phyloP scores from a whole-genome alignment of 64 coral and sea anemone genomes.

The Dendronephthya gigantea region DNA sequence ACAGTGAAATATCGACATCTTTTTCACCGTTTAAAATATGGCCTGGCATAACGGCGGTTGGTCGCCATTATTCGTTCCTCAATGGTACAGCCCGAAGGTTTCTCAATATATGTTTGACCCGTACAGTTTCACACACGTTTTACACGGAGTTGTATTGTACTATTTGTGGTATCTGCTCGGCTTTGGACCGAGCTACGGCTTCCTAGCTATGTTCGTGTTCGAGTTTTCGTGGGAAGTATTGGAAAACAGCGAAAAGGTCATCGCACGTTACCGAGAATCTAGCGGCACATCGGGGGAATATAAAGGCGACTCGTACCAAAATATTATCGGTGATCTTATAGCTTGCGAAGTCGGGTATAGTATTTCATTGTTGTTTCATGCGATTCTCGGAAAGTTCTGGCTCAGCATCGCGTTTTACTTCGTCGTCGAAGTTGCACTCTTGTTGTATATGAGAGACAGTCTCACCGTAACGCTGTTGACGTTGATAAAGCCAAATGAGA shows the following conservation, averaged over 20 bases:
- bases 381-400: neutral
- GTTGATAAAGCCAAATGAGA: neutral
- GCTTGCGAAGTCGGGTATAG: neutral
- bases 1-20: neutral
- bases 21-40: neutral
- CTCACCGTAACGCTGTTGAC: neutral
- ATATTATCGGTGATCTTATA: neutral
- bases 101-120: constrained; percentile 1
- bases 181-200: neutral
- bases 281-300: constrained; percentile 8
- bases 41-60: constrained; percentile 5
- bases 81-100: neutral
- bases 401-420: neutral
- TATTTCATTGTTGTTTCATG: neutral
- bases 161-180: neutral
- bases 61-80: neutral
- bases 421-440: neutral
- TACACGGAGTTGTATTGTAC: constrained; percentile 7
- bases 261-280: neutral
- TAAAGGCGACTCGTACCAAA: neutral
- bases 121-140: neutral
- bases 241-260: neutral
- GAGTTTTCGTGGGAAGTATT: neutral
- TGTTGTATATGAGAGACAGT: neutral
- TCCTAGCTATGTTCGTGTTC: neutral